Evolutionary conservation across 2,113 vertebrate genomes (phyloP), one percentile per base, ranked within the genome.

Genomic region (Nipponia nippon): DNA sequence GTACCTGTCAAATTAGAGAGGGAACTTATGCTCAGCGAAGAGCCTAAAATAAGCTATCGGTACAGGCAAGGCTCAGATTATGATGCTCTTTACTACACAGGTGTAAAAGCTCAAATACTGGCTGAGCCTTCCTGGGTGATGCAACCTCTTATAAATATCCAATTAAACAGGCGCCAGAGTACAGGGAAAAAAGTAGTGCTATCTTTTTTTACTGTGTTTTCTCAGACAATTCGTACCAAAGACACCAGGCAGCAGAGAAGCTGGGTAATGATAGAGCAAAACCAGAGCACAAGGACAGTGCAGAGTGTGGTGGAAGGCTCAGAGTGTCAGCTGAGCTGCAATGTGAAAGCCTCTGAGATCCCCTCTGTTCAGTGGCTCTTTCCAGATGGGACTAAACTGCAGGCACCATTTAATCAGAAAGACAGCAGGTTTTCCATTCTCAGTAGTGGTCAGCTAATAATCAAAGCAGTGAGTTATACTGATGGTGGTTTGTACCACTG

Each of bases 401-500:
- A 96, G 55, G 98, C 98, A 1, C 98, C 99, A 0, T 89, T 92
- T 79, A 95, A 75, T 38, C 96, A 98, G 50, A 32, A 70, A 21
- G 97, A 98, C 27, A 95, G 98, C 52, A 98, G 97, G 29, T 82
- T 99, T 95, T 98, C 98, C 18, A 82, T 98, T 62, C 98, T 98
- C 18, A 89, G 52, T 11, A 96, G 97, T 1, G 99, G 99, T 22
- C 83, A 95, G 36, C 94, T 99, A 80, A 53, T 73, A 40, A 98
- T 99, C 79, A 97, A 91, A 84, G 53, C 96, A 5, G 95, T 96
- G 16, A 93, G 81, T 86, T 98, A 97, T 47, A 59, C 82, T 1
- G 99, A 99, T 73, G 83, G 98, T 12, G 99, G 99, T 15, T 34
- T 98, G 55, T 99, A 99, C 92, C 98, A 98, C 67, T 99, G 99